These are phyloP conservation scores for Temnothorax nylanderi DNA, from an alignment of 1,140 invertebrate species.

Conservation along the genomic window DNA sequence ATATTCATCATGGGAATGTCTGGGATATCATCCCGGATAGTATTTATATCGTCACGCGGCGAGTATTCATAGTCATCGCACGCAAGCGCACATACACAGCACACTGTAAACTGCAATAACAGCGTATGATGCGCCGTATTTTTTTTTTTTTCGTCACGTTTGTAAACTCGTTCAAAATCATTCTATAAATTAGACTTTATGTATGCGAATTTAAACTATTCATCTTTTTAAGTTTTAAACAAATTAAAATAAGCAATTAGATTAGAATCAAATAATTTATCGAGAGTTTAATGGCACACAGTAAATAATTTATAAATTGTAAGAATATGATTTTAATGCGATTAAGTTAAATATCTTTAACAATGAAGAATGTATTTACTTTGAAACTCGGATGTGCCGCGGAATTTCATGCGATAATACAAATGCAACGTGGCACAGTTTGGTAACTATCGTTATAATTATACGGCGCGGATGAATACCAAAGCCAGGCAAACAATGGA, in stretches of 20 bases:
- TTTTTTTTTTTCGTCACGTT: not conserved
- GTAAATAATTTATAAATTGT: not conserved
- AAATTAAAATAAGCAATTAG: not conserved
- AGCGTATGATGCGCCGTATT: not conserved
- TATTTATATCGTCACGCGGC: conserved; percentile 67
- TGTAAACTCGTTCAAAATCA: not conserved
- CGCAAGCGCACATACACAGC: not conserved
- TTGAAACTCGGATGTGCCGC: not conserved
- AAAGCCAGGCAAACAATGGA: conserved; percentile 30
- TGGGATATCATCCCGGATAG: conserved; percentile 43
- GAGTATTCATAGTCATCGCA: conserved; percentile 53
- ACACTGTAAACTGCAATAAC: conserved; percentile 10
- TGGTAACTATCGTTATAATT: not conserved
- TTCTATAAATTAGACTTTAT: not conserved
- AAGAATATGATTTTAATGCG: not conserved
- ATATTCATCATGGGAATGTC: conserved; percentile 66
- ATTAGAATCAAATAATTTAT: not conserved
- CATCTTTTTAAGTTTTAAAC: not conserved
- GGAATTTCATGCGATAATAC: not conserved
- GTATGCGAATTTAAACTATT: not conserved
- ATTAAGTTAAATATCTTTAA: not conserved
- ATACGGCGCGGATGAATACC: not conserved
- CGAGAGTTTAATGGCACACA: too few species aligned
- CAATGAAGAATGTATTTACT: not conserved
- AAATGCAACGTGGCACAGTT: not conserved